Percentiles rank a stretch among this genome's conserved stretches.
Evolutionary conservation across 1,140 invertebrate species (phyloP).

Genomic region (Vollenhovia emeryi): DNA sequence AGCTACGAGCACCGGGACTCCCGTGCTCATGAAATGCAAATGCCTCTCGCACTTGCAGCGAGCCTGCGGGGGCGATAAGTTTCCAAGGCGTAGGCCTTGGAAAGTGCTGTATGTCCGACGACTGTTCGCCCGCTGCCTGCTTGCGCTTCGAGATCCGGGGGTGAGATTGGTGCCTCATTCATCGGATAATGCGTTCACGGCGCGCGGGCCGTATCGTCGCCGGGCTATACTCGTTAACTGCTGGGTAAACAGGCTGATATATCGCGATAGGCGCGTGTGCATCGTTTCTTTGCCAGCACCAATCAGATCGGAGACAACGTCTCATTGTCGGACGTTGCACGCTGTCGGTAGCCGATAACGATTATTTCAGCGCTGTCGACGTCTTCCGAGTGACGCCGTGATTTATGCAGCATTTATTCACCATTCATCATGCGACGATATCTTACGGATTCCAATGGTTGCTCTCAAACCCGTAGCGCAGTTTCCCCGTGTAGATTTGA

Average conservation of each 20-base stretch:
- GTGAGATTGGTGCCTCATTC: slow-evolving; percentile 70
- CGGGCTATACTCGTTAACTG: slow-evolving; percentile 67
- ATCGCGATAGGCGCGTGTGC: slow-evolving; percentile 49
- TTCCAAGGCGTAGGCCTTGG: slow-evolving; percentile 65
- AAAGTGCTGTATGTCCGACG: slow-evolving; percentile 57
- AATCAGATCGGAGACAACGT: slow-evolving; percentile 53
- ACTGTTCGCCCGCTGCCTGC: slow-evolving; percentile 56
- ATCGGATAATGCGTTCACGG: slow-evolving; percentile 70
- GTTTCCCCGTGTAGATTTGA: neutral
- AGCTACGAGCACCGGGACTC: neutral
- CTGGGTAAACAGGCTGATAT: slow-evolving; percentile 70
- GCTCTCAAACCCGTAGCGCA: neutral
- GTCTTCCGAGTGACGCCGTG: slow-evolving; percentile 15
- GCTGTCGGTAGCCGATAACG: slow-evolving; percentile 51
- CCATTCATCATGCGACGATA: slow-evolving; percentile 20
- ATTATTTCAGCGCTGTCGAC: slow-evolving; percentile 49
- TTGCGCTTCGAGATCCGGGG: slow-evolving; percentile 60
- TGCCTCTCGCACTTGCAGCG: slow-evolving; percentile 55
- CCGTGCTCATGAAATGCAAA: slow-evolving; percentile 70
- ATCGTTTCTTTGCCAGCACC: slow-evolving; percentile 46
- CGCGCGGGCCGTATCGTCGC: slow-evolving; percentile 60
- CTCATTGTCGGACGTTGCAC: slow-evolving; percentile 38
- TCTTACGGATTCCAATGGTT: slow-evolving; percentile 14
- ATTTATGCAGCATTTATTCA: slow-evolving; percentile 55
- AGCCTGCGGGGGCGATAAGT: slow-evolving; percentile 61